A percentile compares a stretch with the other conserved stretches of the same genome.
These are phyloP conservation scores for Yponomeuta cagnagella DNA, from an alignment of 2,888 invertebrate species.

Conservation along the genomic window DNA sequence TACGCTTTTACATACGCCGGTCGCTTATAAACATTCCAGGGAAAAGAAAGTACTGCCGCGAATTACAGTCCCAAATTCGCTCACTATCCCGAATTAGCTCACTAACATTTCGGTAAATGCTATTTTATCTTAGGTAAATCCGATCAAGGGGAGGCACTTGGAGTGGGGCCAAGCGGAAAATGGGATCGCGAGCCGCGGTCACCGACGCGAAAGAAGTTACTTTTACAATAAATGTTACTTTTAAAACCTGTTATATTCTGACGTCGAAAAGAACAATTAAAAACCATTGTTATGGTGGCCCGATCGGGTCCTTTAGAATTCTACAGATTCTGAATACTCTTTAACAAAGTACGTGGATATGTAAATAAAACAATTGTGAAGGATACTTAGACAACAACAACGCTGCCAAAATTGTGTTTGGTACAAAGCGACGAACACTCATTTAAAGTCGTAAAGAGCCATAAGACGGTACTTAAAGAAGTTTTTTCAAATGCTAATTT, in stretches of 20 bases:
- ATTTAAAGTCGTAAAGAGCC: background rate
- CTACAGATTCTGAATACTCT: background rate
- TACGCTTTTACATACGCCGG: constrained; percentile 7
- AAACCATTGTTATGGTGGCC: too few relatives aligned
- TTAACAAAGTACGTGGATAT: background rate
- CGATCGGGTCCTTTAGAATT: too few relatives aligned
- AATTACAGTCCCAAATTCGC: background rate
- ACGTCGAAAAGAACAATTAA: too few relatives aligned
- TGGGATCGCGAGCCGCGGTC: background rate
- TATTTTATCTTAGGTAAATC: constrained; percentile 24
- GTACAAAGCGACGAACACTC: background rate
- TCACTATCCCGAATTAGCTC: background rate
- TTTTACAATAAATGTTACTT: background rate
- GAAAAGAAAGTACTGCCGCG: background rate
- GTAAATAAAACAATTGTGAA: background rate
- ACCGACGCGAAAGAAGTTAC: background rate
- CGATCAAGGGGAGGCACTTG: constrained; percentile 45
- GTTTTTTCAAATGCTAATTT: background rate
- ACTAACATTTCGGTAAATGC: background rate
- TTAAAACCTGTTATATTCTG: too few relatives aligned
- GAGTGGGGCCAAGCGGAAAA: constrained; percentile 45
- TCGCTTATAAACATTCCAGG: constrained; percentile 3
- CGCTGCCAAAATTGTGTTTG: background rate
- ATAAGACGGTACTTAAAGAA: background rate
- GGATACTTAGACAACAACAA: background rate